These are phyloP conservation scores for Lasioglossum malachurum DNA, from an alignment of 2,888 invertebrate species.

Conservation along the genomic window DNA sequence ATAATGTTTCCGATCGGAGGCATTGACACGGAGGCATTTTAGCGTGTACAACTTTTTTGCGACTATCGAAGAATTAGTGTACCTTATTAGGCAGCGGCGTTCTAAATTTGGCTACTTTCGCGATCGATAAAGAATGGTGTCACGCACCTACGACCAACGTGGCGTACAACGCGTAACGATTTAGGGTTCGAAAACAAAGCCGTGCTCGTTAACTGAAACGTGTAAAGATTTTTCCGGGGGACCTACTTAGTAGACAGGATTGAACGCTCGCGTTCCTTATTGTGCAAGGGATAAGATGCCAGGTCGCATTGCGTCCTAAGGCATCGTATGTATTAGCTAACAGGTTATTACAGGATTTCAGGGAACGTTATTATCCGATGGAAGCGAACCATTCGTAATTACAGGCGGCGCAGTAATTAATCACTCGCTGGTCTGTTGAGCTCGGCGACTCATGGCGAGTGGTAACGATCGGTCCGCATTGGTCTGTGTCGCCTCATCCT, in stretches of 20 bases:
- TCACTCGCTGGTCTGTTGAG: constrained; percentile 44
- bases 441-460: neutral
- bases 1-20: too few species aligned
- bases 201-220: neutral
- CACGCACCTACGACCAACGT: too few species aligned
- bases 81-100: too few species aligned
- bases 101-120: too few species aligned
- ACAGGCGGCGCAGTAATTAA: constrained; percentile 59
- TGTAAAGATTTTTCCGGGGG: neutral
- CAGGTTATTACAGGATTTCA: constrained; percentile 39
- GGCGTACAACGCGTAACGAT: too few species aligned
- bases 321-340: constrained; percentile 15
- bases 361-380: constrained; percentile 57
- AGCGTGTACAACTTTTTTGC: too few species aligned
- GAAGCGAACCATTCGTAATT: constrained; percentile 53
- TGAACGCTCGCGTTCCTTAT: neutral
- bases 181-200: too few species aligned
- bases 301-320: constrained; percentile 23
- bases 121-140: too few species aligned
- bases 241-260: neutral
- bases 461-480: neutral
- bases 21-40: too few species aligned
- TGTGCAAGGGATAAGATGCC: constrained; percentile 30
- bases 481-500: constrained; percentile 35
- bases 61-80: too few species aligned